Percentiles rank a stretch among this genome's conserved stretches.
phyloP scores from a whole-genome alignment of 2,888 invertebrate genomes.

The Calephelis perditalis region DNA sequence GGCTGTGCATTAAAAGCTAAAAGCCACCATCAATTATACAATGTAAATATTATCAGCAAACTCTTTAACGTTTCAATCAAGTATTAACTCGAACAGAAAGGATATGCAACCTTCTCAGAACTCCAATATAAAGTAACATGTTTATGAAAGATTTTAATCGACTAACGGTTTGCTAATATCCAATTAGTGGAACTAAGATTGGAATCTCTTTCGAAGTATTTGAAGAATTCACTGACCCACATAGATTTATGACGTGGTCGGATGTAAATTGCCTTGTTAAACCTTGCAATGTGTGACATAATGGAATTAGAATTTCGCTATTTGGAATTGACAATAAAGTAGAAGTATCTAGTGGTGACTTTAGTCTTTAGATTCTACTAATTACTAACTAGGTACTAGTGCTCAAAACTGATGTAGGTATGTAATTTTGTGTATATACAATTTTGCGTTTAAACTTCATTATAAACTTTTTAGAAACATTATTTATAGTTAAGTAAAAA shows the following conservation, averaged over 20 bases:
- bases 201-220: constrained; percentile 45
- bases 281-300: constrained; percentile 10
- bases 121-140: constrained; percentile 45
- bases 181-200: constrained; percentile 30
- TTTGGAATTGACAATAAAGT: too few species aligned
- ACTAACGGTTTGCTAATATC: constrained; percentile 32
- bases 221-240: constrained; percentile 43
- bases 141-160: constrained; percentile 59
- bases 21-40: background rate
- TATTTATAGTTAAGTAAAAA: too few species aligned
- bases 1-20: too few species aligned
- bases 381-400: too few species aligned
- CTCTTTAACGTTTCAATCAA: constrained; percentile 10
- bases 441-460: too few species aligned
- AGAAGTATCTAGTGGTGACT: too few species aligned
- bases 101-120: constrained; percentile 14
- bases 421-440: too few species aligned
- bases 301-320: background rate
- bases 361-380: too few species aligned
- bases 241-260: constrained; percentile 14
- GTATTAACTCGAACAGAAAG: background rate
- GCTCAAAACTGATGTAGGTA: too few species aligned
- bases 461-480: too few species aligned
- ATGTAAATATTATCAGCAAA: constrained; percentile 9
- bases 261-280: constrained; percentile 7